phyloP scores from a whole-genome alignment of 2,113 vertebrate species.

The Peucedramus taeniatus region DNA sequence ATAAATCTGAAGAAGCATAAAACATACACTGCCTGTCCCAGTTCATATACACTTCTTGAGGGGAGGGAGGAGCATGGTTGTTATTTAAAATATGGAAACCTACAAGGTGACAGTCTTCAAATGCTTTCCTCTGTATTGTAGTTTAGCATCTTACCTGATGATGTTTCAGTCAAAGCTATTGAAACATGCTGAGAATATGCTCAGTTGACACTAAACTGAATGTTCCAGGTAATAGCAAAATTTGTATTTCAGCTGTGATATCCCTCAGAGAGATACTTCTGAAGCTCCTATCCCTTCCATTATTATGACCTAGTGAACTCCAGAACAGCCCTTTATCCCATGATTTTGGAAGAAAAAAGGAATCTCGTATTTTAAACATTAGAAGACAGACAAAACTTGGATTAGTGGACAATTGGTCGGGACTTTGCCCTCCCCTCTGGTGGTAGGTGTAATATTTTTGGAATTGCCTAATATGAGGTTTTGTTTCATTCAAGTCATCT shows the following conservation, averaged over 20 bases:
- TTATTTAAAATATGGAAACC: neutral
- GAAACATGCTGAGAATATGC: neutral
- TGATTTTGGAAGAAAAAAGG: neutral
- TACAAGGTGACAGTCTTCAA: neutral
- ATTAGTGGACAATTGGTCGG: fast-evolving
- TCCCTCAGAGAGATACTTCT: neutral
- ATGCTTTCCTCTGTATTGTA: neutral
- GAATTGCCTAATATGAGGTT: neutral
- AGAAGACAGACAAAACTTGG: neutral
- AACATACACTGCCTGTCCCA: neutral
- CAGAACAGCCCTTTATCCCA: neutral
- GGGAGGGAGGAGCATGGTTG: neutral
- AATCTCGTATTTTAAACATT: neutral
- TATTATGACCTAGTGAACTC: neutral
- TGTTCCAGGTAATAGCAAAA: neutral
- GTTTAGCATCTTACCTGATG: neutral
- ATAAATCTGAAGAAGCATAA: neutral
- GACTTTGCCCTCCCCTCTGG: neutral
- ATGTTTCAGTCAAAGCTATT: neutral
- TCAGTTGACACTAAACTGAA: neutral
- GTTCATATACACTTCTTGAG: neutral
- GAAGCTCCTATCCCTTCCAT: neutral
- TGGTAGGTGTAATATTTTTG: neutral
- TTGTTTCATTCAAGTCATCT: neutral
- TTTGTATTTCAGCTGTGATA: neutral